phyloP scores from a whole-genome alignment of 2,888 invertebrate species.

The Drosophila flavopinicola region DNA sequence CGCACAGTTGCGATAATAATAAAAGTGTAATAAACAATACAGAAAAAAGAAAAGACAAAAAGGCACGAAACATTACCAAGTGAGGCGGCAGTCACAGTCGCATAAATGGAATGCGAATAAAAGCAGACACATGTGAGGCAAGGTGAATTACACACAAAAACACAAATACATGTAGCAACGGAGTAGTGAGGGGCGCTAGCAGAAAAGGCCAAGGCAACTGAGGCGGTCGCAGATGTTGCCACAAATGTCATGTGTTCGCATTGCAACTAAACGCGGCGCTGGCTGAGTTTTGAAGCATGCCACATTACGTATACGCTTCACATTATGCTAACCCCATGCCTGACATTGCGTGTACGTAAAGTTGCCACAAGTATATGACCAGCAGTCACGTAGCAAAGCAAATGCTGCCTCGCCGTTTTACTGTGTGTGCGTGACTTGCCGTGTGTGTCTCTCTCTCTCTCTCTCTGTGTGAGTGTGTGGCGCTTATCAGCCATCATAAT shows the following conservation, averaged over 20 bases:
- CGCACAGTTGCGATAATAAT: constrained; percentile 63
- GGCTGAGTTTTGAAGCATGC: constrained; percentile 57
- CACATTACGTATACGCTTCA: constrained; percentile 71
- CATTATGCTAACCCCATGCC: constrained; percentile 45
- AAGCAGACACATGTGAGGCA: constrained; percentile 38
- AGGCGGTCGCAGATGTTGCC: constrained; percentile 57
- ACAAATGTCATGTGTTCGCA: constrained; percentile 66
- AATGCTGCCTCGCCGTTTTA: constrained; percentile 52
- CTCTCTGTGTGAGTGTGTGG: constrained; percentile 20
- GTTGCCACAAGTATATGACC: constrained; percentile 67
- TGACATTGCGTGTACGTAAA: constrained; percentile 52
- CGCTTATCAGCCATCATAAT: constrained; percentile 78
- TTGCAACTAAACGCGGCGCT: constrained; percentile 59
- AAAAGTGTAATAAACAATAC: constrained; percentile 73
- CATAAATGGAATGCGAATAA: constrained; percentile 52
- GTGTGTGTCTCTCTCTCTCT: constrained; percentile 10
- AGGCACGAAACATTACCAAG: constrained; percentile 43
- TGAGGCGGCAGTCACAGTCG: constrained; percentile 23
- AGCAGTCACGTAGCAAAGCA: constrained; percentile 68
- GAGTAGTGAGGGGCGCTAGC: not conserved
- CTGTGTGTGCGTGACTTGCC: constrained; percentile 54
- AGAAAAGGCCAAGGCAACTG: constrained; percentile 49
- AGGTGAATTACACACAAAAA: constrained; percentile 31
- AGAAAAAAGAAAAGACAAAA: constrained; percentile 32
- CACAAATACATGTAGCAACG: too few species aligned